Evolutionary conservation across 1,140 invertebrate genomes (phyloP).

Genomic region (Acyrthosiphon pisum): DNA sequence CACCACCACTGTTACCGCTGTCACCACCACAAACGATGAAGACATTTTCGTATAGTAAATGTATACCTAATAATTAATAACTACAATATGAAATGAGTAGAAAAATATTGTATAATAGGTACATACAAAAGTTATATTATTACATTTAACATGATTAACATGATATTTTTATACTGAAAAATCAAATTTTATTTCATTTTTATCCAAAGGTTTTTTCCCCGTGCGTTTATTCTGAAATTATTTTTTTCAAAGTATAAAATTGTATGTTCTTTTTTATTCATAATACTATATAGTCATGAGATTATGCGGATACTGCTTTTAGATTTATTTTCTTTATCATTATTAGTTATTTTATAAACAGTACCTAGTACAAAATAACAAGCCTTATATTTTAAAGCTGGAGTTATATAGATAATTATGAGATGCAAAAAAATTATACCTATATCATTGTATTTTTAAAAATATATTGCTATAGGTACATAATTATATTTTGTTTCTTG

Average conservation of each 20-base stretch:
- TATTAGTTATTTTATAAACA: conserved; percentile 4
- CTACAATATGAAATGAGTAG: too few species aligned
- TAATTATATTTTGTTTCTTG: neutral
- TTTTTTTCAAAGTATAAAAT: conserved; percentile 43
- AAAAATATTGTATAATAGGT: too few species aligned
- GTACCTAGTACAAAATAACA: conserved; percentile 29
- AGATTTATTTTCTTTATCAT: neutral
- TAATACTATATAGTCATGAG: neutral
- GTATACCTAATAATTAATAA: too few species aligned
- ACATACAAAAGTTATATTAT: too few species aligned
- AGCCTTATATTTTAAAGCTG: neutral
- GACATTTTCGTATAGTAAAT: too few species aligned
- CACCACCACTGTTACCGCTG: too few species aligned
- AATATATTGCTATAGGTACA: neutral
- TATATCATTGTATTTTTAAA: neutral
- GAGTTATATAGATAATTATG: neutral
- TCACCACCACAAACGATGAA: too few species aligned
- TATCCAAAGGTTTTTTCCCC: neutral
- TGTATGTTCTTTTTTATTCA: neutral
- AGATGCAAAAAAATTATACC: conserved; percentile 33
- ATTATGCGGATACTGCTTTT: neutral
- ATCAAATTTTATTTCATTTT: conserved; percentile 51
- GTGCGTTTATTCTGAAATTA: conserved; percentile 30
- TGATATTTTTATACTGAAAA: conserved; percentile 53
- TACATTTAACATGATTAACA: conserved; percentile 38